Base-by-base conservation (phyloP, 2,888 invertebrate species). In the Shargacucullia verbasci region DNA sequence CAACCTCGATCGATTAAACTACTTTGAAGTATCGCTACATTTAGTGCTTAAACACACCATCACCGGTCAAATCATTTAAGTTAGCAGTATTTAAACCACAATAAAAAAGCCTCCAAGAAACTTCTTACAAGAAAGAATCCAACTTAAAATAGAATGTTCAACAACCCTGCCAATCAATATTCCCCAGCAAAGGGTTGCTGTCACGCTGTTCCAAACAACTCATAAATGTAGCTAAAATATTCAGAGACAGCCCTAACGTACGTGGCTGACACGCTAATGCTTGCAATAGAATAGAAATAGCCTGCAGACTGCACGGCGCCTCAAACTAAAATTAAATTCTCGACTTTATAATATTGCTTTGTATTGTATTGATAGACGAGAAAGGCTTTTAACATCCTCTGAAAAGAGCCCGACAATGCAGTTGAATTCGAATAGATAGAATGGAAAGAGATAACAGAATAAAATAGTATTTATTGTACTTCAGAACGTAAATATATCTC, bases 211-310 rank as follows among this genome's bases (percentile, higher is more conserved):
- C 3, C 33, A n/a, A 39, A n/a, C 33, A 15, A n/a, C 14, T 20
- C 12, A 11, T 45, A 48, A 47, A 41, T 53, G 37, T 44, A 31
- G 14, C n/a, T 67, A 20, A 49, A 67, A 71, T 53, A 59, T 71
- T 66, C 12, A 59, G 35, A 37, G 38, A 38, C 35, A 71, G 31
- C 66, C 52, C 45, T 65, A 64, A 14, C n/a, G 33, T 20, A 47
- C 72, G 72, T 66, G 59, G 49, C 52, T 14, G 35, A 7, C 10
- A 39, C 45, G 31, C 41, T 48, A 49, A 48, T 35, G 33, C 45
- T 46, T 20, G 10, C 39, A 15, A 38, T 39, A 38, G n/a, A 38
- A 38, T 48, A 38, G 14, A 38, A 47, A 48, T 48, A 48, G 20
- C n/a, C 10, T 31, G 40, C 40, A 49, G 40, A 40, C 33, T 20